Evolutionary conservation across 2,113 vertebrate genomes (phyloP).

Genomic region (Bambusicola thoracicus): DNA sequence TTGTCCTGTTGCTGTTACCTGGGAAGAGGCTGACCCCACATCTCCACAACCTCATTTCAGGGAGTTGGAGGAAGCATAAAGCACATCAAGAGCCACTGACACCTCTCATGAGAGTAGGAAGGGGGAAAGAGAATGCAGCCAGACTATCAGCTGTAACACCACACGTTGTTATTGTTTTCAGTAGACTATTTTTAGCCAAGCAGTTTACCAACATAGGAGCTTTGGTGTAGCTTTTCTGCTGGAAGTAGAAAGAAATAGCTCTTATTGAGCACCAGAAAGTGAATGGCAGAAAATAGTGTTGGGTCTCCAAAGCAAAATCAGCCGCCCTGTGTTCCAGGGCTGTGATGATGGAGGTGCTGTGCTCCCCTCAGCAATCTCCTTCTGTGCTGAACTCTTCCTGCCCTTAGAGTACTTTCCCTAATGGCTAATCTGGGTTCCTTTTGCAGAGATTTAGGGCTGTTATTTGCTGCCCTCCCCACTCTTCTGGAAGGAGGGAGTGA

Average conservation of each 20-base stretch:
- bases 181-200: background rate
- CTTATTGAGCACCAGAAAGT: background rate
- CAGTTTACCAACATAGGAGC: background rate
- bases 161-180: background rate
- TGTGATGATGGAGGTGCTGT: slow-evolving; percentile 19
- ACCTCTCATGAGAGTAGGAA: background rate
- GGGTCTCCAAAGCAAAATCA: background rate
- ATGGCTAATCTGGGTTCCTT: slow-evolving; percentile 35
- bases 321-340: background rate
- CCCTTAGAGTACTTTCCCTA: background rate
- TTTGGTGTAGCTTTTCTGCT: background rate
- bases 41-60: too few relatives aligned
- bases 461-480: slow-evolving; percentile 39
- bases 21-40: too few relatives aligned
- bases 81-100: background rate
- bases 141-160: background rate
- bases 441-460: slow-evolving; percentile 3
- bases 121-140: background rate
- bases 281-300: background rate
- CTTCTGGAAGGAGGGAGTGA: slow-evolving; percentile 5
- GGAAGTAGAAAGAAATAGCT: background rate
- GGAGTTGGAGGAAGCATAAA: too few relatives aligned
- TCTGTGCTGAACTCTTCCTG: slow-evolving; percentile 1
- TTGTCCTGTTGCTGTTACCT: too few relatives aligned
- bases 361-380: background rate